These are phyloP conservation scores for Cyanistes caeruleus DNA, from an alignment of 2,113 vertebrate species.

Conservation along the genomic window DNA sequence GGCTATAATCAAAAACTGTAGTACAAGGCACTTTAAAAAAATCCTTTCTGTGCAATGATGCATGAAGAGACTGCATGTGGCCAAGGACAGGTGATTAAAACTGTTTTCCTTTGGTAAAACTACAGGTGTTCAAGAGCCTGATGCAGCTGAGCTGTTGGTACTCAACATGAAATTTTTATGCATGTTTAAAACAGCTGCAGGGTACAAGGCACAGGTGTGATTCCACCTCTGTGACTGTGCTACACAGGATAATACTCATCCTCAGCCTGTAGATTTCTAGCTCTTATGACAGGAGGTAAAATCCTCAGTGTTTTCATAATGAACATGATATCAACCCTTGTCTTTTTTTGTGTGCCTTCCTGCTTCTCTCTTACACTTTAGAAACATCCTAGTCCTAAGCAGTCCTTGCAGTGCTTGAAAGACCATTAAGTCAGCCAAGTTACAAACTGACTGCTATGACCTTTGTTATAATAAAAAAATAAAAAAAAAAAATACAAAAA, in stretches of 20 bases:
- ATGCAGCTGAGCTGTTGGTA: not conserved
- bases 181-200: not conserved
- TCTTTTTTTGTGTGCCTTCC: not conserved
- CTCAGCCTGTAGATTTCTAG: not conserved
- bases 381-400: not conserved
- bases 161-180: not conserved
- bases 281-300: not conserved
- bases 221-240: not conserved
- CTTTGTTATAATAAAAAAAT: not conserved
- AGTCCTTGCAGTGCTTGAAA: not conserved
- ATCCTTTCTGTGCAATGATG: not conserved
- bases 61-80: not conserved
- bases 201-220: not conserved
- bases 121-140: not conserved
- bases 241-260: not conserved
- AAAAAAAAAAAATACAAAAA: not conserved
- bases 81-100: not conserved
- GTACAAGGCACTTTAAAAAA: not conserved
- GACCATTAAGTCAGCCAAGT: not conserved
- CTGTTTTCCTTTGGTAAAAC: not conserved
- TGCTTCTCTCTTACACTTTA: not conserved
- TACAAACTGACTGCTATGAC: not conserved
- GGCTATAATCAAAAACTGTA: not conserved
- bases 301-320: not conserved
- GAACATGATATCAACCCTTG: not conserved